Percentiles rank a stretch among this genome's conserved stretches.
These are phyloP conservation scores for Poeciliopsis occidentalis DNA, from an alignment of 2,113 vertebrate genomes.

Conservation along the genomic window DNA sequence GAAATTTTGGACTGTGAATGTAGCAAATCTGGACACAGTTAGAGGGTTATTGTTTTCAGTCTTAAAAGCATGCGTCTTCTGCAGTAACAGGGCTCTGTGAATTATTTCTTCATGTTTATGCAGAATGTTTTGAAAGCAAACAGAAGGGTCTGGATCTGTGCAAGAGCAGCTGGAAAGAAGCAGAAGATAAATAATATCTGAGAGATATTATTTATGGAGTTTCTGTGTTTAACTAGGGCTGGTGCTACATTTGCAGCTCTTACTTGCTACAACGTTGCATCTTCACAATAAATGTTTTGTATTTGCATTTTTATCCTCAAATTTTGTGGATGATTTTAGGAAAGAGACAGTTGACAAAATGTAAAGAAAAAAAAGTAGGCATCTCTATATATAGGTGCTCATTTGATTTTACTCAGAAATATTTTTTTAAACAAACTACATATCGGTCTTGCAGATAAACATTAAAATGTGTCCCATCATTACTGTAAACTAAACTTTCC, in stretches of 20 bases:
- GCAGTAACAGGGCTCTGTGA: conserved; percentile 6
- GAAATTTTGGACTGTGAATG: conserved; percentile 34
- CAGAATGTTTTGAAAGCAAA: conserved; percentile 15
- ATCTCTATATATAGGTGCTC: too few species aligned
- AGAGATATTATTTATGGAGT: neutral
- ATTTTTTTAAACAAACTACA: too few species aligned
- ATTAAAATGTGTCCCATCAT: too few species aligned
- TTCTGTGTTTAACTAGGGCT: neutral
- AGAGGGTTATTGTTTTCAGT: conserved; percentile 18
- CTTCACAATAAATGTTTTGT: neutral
- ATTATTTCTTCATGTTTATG: conserved; percentile 24
- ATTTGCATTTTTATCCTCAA: neutral
- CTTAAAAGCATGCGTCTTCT: conserved; percentile 1
- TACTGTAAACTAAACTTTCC: too few species aligned
- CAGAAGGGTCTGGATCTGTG: neutral
- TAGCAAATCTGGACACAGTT: conserved; percentile 35
- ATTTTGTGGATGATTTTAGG: neutral
- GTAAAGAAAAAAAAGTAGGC: too few species aligned
- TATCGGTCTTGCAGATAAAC: too few species aligned
- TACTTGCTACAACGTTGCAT: neutral
- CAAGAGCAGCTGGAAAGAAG: conserved; percentile 1
- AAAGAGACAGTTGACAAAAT: neutral
- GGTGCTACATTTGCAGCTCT: neutral
- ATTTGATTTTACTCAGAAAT: too few species aligned
- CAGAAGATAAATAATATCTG: conserved; percentile 24